Conservation (phyloP, 2,113 vertebrate species). For the Talpa occidentalis region DNA sequence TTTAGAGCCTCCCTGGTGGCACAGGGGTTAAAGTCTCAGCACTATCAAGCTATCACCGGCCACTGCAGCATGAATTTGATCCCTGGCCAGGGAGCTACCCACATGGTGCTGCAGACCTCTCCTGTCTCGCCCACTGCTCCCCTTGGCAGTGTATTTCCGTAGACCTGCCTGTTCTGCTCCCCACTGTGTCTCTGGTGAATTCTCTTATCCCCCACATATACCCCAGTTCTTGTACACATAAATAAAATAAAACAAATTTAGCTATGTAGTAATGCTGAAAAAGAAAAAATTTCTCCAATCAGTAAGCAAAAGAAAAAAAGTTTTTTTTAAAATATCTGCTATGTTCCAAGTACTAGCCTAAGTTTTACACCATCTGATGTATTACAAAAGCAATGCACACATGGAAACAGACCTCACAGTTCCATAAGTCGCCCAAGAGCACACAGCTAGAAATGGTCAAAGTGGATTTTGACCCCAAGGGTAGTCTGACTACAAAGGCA, state of each 20-base stretch:
- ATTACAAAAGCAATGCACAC: not conserved
- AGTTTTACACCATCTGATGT: not conserved
- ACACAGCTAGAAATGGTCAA: not conserved
- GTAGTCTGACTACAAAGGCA: not conserved
- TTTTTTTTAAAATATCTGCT: not conserved
- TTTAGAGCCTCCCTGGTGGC: not conserved
- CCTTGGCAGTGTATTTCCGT: no score
- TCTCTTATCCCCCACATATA: no score
- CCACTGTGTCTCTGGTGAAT: no score
- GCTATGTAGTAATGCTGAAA: not conserved
- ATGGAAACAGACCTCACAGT: not conserved
- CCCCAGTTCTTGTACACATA: not conserved
- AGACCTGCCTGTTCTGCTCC: no score
- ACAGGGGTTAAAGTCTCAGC: no score
- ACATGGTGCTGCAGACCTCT: no score
- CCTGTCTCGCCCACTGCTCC: no score
- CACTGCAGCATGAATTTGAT: no score
- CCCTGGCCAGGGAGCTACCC: no score
- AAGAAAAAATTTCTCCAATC: not conserved
- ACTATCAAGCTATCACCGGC: no score
- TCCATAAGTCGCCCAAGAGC: not conserved
- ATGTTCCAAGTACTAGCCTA: not conserved
- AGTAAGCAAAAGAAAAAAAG: not conserved
- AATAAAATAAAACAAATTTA: not conserved
- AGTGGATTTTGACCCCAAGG: not conserved